Evolutionary conservation across 2,888 invertebrate species (phyloP).

Genomic region (Linnaemya vulpina): DNA sequence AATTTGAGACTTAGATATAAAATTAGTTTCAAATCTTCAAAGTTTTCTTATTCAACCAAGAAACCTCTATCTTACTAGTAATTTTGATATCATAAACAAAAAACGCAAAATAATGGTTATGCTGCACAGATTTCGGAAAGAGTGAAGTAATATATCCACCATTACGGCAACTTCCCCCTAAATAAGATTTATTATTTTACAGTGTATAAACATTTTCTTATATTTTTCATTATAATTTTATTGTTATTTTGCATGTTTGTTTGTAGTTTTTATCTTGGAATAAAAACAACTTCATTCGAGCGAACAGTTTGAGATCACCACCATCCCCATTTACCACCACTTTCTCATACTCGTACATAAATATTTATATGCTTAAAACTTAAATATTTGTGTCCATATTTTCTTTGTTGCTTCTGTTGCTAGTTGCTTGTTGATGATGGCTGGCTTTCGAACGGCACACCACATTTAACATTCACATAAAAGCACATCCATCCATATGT

Average conservation of each 20-base stretch:
- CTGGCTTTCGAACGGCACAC: constrained; percentile 37
- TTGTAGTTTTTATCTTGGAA: constrained; percentile 56
- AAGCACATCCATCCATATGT: neutral
- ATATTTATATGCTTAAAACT: constrained; percentile 34
- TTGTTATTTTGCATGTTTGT: constrained; percentile 61
- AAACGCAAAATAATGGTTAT: no score
- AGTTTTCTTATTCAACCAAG: no score
- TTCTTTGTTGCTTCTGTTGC: constrained; percentile 51
- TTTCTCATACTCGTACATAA: neutral
- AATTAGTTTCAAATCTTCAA: no score
- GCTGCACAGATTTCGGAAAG: no score
- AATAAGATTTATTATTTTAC: constrained; percentile 12
- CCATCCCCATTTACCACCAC: constrained; percentile 22
- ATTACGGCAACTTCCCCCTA: neutral
- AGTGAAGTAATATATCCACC: no score
- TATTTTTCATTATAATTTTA: constrained; percentile 40
- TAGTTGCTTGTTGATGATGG: constrained; percentile 2
- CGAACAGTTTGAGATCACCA: constrained; percentile 58
- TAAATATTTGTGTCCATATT: constrained; percentile 41
- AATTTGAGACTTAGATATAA: no score
- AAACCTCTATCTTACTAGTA: no score
- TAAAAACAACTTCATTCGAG: constrained; percentile 52
- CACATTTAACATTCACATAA: constrained; percentile 48
- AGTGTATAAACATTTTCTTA: constrained; percentile 54
- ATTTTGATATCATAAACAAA: no score